Evolutionary conservation across 2,113 vertebrate species (phyloP).

Genomic region (Nanorana parkeri): DNA sequence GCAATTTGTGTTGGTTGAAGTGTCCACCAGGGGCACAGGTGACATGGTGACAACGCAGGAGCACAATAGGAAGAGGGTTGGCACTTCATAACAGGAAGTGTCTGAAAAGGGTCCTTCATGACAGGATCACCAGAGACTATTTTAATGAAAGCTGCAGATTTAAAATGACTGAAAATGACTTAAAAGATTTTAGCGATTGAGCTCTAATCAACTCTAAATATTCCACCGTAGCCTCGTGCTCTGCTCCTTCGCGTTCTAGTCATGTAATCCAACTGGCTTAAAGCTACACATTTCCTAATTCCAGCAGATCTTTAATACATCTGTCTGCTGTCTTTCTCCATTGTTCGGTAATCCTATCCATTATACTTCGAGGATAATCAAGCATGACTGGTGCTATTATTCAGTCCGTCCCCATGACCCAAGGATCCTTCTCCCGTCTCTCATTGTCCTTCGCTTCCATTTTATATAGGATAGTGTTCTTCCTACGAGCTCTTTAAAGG

Average conservation of each 20-base stretch:
- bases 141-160: no score
- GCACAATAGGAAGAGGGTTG: no score
- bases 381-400: slow-evolving; percentile 33
- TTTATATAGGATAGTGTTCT: not conserved
- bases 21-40: no score
- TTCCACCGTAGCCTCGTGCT: not conserved
- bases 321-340: slow-evolving; percentile 30
- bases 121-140: no score
- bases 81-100: no score
- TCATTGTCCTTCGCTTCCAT: slow-evolving; percentile 7
- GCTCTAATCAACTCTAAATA: no score
- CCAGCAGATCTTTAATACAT: slow-evolving; percentile 36
- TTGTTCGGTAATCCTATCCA: slow-evolving; percentile 36
- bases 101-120: no score
- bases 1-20: no score
- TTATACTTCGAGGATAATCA: slow-evolving; percentile 28
- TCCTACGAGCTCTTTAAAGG: no score
- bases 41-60: no score
- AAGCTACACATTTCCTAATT: slow-evolving; percentile 31
- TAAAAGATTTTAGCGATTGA: no score
- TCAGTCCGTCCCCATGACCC: slow-evolving; percentile 34
- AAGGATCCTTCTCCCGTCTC: slow-evolving; percentile 13
- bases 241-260: slow-evolving; percentile 3
- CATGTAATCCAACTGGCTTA: slow-evolving; percentile 26
- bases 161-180: no score